These are phyloP conservation scores for Acromyrmex echinatior DNA, from an alignment of 1,140 invertebrate species.

Conservation along the genomic window DNA sequence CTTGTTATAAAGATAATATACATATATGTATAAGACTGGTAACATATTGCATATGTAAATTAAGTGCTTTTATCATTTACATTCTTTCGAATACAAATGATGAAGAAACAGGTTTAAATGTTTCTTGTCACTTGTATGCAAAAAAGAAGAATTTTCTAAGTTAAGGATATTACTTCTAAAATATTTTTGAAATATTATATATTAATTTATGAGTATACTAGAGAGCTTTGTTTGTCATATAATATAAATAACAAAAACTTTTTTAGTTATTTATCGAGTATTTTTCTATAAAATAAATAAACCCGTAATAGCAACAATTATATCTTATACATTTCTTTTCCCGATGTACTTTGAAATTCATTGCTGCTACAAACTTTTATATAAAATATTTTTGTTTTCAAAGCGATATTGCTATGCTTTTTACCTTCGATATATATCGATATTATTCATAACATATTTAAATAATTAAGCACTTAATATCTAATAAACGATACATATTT, in stretches of 20 bases:
- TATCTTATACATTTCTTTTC: conserved; percentile 23
- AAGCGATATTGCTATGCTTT: conserved; percentile 4
- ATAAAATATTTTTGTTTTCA: conserved; percentile 30
- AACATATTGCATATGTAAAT: neutral
- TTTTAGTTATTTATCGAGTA: neutral
- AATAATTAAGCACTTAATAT: conserved; percentile 75
- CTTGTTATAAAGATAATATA: neutral
- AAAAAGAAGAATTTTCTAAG: neutral
- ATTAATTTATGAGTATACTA: neutral
- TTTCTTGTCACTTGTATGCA: neutral
- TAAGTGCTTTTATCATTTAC: conserved; percentile 7
- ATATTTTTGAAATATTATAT: neutral
- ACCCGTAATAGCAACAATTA: neutral
- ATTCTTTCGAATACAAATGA: neutral
- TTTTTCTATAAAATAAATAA: conserved; percentile 21
- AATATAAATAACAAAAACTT: neutral
- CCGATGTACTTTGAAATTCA: conserved; percentile 30
- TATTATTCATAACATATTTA: conserved; percentile 63
- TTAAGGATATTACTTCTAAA: neutral
- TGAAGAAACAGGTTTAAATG: neutral
- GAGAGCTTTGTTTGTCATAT: neutral
- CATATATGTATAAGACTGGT: neutral
- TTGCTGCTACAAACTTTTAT: conserved; percentile 15
- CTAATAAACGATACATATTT: conserved; percentile 79
- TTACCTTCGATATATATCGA: neutral